Percentiles rank a stretch among this genome's conserved stretches.
phyloP scores from a whole-genome alignment of 2,888 invertebrate genomes.

The Brachycybe producta region DNA sequence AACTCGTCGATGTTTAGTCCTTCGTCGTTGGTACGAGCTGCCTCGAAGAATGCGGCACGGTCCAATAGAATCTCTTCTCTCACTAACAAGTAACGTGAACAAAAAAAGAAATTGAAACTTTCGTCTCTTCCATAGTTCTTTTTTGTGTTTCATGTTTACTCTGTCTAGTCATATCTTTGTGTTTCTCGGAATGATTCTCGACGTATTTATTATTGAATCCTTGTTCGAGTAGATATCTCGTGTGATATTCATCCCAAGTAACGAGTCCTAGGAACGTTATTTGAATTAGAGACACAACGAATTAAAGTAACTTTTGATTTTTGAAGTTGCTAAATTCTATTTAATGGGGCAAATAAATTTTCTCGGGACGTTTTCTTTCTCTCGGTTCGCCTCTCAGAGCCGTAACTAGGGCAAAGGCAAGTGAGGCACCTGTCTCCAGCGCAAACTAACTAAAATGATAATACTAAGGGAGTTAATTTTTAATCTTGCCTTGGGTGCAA shows the following conservation, averaged over 20 bases:
- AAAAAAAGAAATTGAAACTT: background rate
- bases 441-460: too few species aligned
- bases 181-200: slow-evolving; percentile 49
- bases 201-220: slow-evolving; percentile 53
- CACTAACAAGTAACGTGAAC: slow-evolving; percentile 26
- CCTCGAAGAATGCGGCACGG: slow-evolving; percentile 64
- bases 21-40: slow-evolving; percentile 58
- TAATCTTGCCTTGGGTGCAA: too few species aligned
- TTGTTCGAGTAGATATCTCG: slow-evolving; percentile 54
- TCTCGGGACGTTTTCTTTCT: too few species aligned
- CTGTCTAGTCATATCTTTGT: slow-evolving; percentile 47
- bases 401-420: too few species aligned
- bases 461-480: too few species aligned
- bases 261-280: slow-evolving; percentile 41
- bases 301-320: too few species aligned
- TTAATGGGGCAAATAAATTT: too few species aligned
- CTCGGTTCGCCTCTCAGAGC: too few species aligned
- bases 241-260: slow-evolving; percentile 68
- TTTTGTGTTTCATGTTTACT: slow-evolving; percentile 44
- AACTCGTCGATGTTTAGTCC: slow-evolving; percentile 61
- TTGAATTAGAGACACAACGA: background rate
- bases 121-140: background rate
- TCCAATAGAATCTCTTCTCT: slow-evolving; percentile 59
- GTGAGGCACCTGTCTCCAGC: too few species aligned
- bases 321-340: too few species aligned